Evolutionary conservation across 2,113 vertebrate species (phyloP).

Genomic region (Scolopax mira): DNA sequence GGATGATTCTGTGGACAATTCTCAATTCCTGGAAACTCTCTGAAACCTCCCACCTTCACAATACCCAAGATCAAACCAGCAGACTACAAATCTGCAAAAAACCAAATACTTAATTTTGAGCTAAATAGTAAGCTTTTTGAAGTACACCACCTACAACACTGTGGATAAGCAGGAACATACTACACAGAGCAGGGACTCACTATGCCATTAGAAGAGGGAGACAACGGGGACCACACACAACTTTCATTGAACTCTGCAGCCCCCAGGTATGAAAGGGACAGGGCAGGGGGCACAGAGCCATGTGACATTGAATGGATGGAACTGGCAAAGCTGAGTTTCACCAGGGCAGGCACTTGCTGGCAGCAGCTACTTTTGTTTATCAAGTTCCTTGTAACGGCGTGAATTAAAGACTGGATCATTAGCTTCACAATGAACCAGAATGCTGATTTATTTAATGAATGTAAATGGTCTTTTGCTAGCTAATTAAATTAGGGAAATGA

Average conservation of each 20-base stretch:
- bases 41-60: not conserved
- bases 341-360: not conserved
- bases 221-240: not conserved
- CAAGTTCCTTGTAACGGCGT: not conserved
- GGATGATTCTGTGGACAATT: not conserved
- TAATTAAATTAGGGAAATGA: constrained; percentile 66
- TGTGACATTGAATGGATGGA: not conserved
- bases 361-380: constrained; percentile 49
- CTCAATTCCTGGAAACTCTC: not conserved
- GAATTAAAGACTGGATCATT: constrained; percentile 57
- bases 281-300: not conserved
- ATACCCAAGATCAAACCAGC: not conserved
- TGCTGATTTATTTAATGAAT: constrained; percentile 64
- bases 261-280: not conserved
- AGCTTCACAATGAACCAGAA: constrained; percentile 59
- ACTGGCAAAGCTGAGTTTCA: not conserved
- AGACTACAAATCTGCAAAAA: not conserved
- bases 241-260: not conserved
- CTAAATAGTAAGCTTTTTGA: not conserved
- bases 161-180: accelerated
- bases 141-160: not conserved
- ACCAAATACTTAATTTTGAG: not conserved
- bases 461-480: constrained; percentile 45
- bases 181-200: not conserved
- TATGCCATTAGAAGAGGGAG: not conserved